A percentile compares a stretch with the other conserved stretches of the same genome.
Evolutionary conservation across 2,888 invertebrate species (phyloP).

Genomic region (Desoria tigrina): DNA sequence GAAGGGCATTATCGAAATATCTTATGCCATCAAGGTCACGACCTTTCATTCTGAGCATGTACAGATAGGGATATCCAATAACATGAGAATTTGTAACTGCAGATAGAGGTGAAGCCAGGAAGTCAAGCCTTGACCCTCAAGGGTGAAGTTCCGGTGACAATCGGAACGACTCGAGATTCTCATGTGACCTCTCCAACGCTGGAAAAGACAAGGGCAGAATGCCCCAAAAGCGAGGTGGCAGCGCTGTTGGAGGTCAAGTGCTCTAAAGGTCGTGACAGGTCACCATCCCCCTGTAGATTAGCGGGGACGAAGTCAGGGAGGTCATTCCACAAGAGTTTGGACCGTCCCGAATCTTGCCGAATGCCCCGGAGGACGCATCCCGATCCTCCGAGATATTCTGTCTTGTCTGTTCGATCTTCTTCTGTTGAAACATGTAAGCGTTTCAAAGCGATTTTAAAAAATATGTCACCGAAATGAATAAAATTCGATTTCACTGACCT

Average conservation of each 20-base stretch:
- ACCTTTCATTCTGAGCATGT: neutral
- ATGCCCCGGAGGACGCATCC: neutral
- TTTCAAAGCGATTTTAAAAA: too few relatives aligned
- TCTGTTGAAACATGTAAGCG: neutral
- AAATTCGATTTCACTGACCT: too few relatives aligned
- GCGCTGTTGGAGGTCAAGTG: too few relatives aligned
- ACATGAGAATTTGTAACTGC: neutral
- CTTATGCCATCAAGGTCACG: conserved; percentile 12
- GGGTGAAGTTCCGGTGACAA: conserved; percentile 18
- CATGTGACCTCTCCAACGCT: neutral
- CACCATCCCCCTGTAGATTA: neutral
- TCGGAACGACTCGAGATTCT: neutral
- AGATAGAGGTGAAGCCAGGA: conserved; percentile 3
- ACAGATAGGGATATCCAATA: neutral
- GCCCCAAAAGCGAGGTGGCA: too few relatives aligned
- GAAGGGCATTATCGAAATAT: conserved; percentile 15
- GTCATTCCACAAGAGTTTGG: neutral
- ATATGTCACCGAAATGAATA: too few relatives aligned
- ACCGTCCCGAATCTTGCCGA: neutral
- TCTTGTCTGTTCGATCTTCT: neutral
- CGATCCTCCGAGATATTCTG: neutral
- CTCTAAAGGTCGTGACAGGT: neutral
- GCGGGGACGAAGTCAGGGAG: neutral
- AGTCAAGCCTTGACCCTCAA: neutral
- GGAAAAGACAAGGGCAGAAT: neutral